phyloP scores from a whole-genome alignment of 2,113 vertebrate species.

The Hypanus sabinus region DNA sequence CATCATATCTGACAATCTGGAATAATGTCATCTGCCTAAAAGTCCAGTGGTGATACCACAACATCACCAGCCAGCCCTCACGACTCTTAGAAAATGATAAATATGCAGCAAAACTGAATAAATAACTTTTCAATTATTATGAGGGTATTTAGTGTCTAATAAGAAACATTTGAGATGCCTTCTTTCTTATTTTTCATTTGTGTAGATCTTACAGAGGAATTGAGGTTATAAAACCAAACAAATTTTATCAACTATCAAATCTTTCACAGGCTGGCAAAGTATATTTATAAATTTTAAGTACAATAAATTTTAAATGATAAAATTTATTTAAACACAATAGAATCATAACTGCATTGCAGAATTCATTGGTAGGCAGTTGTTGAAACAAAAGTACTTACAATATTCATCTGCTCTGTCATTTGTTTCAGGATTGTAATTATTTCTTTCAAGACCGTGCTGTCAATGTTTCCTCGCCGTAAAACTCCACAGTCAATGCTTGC shows the following conservation, averaged over 20 bases:
- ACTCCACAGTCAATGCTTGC: not conserved
- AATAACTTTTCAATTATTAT: not conserved
- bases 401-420: not conserved
- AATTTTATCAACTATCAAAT: not conserved
- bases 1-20: no score
- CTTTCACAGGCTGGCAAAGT: not conserved
- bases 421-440: not conserved
- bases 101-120: not conserved
- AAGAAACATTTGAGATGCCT: not conserved
- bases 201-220: not conserved
- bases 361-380: not conserved
- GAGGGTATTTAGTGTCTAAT: not conserved
- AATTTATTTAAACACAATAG: not conserved
- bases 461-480: fast-evolving
- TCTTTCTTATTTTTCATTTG: not conserved
- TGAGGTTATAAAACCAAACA: not conserved
- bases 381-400: not conserved
- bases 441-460: not conserved
- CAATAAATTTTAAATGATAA: not conserved
- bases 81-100: not conserved
- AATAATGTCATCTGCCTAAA: no score
- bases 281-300: no score
- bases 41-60: no score
- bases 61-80: not conserved
- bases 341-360: no score